phyloP scores from a whole-genome alignment of 2,888 invertebrate genomes.

The Caenorhabditis sulstoni region DNA sequence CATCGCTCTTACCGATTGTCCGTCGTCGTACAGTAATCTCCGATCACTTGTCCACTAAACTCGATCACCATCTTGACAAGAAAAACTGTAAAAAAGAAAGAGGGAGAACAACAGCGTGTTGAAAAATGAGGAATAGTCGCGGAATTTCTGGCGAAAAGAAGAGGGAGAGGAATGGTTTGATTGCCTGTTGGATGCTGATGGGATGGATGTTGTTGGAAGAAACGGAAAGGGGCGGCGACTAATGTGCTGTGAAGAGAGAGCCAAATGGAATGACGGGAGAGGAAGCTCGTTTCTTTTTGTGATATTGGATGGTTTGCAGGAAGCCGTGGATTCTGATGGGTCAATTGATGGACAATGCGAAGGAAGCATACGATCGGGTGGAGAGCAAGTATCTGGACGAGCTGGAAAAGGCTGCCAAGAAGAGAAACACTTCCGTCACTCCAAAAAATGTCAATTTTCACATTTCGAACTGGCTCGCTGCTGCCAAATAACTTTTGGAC shows the following conservation, averaged over 20 bases:
- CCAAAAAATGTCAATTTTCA: slow-evolving; percentile 56
- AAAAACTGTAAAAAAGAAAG: slow-evolving; percentile 8
- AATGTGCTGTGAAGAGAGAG: background rate
- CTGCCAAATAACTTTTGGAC: slow-evolving; percentile 19
- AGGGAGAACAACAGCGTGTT: background rate
- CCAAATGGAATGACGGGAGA: background rate
- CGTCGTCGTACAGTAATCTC: slow-evolving; percentile 34
- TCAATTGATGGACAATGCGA: slow-evolving; percentile 49
- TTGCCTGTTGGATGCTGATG: slow-evolving; percentile 12
- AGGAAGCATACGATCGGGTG: slow-evolving; percentile 43
- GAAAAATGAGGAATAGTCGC: background rate
- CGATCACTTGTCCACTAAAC: slow-evolving; percentile 6
- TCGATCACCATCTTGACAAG: background rate
- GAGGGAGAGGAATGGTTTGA: slow-evolving; percentile 4
- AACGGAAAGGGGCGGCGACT: background rate
- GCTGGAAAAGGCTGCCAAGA: slow-evolving; percentile 58
- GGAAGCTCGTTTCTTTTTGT: background rate
- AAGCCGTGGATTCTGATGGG: slow-evolving; percentile 61
- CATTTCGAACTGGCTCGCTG: slow-evolving; percentile 55
- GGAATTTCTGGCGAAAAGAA: background rate
- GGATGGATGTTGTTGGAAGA: slow-evolving; percentile 5
- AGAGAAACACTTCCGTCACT: slow-evolving; percentile 24
- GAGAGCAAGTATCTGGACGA: slow-evolving; percentile 65
- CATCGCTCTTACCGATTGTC: slow-evolving; percentile 47
- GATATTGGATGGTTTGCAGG: slow-evolving; percentile 49